Evolutionary conservation across 2,113 vertebrate genomes (phyloP).

Genomic region (Cyphomyrus plagiostoma): DNA sequence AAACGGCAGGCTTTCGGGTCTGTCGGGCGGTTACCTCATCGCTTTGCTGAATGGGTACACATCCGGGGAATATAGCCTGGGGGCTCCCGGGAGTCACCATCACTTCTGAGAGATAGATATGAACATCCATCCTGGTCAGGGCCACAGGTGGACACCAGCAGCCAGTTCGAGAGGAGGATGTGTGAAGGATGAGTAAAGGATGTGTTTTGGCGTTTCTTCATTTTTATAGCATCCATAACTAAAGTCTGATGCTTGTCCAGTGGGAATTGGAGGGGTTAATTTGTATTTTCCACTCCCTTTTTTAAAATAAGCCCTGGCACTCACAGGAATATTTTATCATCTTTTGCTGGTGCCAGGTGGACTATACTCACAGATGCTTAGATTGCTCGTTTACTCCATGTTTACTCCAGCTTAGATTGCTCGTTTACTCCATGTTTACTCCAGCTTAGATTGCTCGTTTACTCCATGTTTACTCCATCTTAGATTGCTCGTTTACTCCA

Average conservation of each 20-base stretch:
- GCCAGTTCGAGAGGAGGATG: not conserved
- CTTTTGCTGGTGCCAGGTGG: not conserved
- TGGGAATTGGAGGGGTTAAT: not conserved
- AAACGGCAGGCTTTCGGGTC: not conserved
- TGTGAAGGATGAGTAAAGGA: not conserved
- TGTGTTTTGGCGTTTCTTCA: not conserved
- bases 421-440: not conserved
- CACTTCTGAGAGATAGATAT: not conserved
- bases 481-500: not conserved
- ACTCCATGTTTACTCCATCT: too few species aligned
- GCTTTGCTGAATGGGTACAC: not conserved
- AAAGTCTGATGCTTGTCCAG: not conserved
- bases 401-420: not conserved
- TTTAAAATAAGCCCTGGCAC: not conserved
- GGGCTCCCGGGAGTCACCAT: not conserved
- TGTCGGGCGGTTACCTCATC: not conserved
- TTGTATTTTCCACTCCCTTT: not conserved
- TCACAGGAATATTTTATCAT: not conserved
- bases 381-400: not conserved
- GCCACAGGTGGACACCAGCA: not conserved
- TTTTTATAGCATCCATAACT: not conserved
- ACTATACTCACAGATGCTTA: not conserved
- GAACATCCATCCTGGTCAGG: not conserved
- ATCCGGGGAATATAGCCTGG: not conserved
- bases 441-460: not conserved